A percentile compares a stretch with the other conserved stretches of the same genome.
Evolutionary conservation across 2,113 vertebrate species (phyloP).

Genomic region (Emydura subglobosa): DNA sequence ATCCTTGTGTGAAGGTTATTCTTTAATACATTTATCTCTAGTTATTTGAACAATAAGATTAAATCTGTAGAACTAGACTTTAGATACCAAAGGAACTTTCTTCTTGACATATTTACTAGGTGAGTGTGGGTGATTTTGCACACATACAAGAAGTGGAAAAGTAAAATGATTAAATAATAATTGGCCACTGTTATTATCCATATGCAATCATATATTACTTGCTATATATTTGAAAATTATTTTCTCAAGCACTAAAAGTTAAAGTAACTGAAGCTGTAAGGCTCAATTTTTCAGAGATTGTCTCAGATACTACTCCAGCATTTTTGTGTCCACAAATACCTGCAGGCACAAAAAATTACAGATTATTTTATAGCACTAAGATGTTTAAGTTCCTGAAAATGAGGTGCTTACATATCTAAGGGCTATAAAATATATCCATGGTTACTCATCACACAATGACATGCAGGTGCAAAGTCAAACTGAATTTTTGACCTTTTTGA

Average conservation of each 20-base stretch:
- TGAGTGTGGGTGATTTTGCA: background rate
- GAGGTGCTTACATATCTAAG: background rate
- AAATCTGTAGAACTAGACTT: background rate
- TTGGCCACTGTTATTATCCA: background rate
- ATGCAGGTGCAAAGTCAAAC: background rate
- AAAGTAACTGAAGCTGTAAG: background rate
- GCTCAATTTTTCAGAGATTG: background rate
- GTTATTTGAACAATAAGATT: background rate
- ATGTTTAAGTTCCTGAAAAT: background rate
- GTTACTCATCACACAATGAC: background rate
- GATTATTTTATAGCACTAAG: background rate
- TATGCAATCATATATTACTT: background rate
- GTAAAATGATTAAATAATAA: background rate
- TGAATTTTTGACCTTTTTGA: background rate
- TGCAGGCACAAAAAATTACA: background rate
- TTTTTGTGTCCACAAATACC: slow-evolving; percentile 12
- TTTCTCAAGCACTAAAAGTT: background rate
- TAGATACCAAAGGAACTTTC: background rate
- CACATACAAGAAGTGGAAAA: background rate
- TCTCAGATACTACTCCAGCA: background rate
- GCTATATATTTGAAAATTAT: background rate
- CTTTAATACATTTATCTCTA: background rate
- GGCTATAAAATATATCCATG: background rate
- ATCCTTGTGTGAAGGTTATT: background rate
- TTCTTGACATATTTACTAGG: background rate